Evolutionary conservation across 2,797 vertebrate species (phyloP).

Genomic region (Garrulus glandarius): DNA sequence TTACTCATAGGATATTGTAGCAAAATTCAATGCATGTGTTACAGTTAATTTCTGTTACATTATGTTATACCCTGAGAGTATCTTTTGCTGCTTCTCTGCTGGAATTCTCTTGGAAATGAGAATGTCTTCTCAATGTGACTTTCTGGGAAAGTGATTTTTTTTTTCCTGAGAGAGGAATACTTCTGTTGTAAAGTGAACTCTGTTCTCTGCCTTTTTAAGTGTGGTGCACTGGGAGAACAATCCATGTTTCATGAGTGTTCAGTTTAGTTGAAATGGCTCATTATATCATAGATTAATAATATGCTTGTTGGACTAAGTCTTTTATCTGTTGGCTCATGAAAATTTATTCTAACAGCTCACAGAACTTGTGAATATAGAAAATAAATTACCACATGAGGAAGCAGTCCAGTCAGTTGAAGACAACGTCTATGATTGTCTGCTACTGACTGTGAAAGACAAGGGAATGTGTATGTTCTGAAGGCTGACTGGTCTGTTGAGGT

Average conservation of each 20-base stretch:
- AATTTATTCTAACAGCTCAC: neutral
- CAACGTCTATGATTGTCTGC: neutral
- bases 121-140: constrained; percentile 12
- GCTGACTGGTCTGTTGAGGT: neutral
- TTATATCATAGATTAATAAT: neutral
- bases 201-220: neutral
- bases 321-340: neutral
- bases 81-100: constrained; percentile 17
- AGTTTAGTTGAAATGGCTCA: neutral
- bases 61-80: constrained; percentile 1
- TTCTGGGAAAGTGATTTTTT: neutral
- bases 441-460: neutral
- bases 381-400: neutral
- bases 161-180: neutral
- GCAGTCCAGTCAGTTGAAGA: neutral
- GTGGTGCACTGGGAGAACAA: neutral
- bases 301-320: neutral
- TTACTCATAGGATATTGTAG: neutral
- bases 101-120: constrained; percentile 27
- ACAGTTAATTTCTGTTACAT: constrained; percentile 43
- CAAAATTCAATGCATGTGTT: neutral
- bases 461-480: neutral
- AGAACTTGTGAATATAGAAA: neutral
- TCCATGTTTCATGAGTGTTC: neutral
- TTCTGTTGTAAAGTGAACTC: neutral